Percentiles rank a stretch among this genome's conserved stretches.
These are phyloP conservation scores for Agrypnus murinus DNA, from an alignment of 2,888 invertebrate species.

Conservation along the genomic window DNA sequence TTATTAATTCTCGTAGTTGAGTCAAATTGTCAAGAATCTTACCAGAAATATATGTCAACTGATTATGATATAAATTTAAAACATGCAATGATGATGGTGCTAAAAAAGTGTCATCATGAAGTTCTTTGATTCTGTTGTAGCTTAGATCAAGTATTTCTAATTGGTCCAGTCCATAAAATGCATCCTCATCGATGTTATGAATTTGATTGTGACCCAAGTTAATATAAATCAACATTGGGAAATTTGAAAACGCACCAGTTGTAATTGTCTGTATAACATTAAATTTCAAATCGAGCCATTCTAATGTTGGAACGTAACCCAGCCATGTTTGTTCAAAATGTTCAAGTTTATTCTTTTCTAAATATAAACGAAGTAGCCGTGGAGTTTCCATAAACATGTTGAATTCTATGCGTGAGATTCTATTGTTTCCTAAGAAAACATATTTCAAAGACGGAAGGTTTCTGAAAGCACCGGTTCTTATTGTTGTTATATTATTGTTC, in stretches of 20 bases:
- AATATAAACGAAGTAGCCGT: conserved; percentile 12
- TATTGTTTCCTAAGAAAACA: conserved; percentile 23
- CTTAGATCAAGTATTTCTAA: conserved; percentile 42
- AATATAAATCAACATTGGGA: conserved; percentile 20
- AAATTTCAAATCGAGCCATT: conserved; percentile 23
- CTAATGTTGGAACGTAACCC: conserved; percentile 24
- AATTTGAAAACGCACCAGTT: conserved; percentile 23
- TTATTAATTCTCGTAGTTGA: conserved; percentile 19
- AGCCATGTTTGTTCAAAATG: conserved; percentile 38
- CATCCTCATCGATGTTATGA: conserved; percentile 9
- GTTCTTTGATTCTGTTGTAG: conserved; percentile 35
- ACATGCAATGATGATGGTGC: background rate
- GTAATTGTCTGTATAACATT: conserved; percentile 28
- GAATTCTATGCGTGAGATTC: conserved; percentile 26
- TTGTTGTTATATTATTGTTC: conserved; percentile 18
- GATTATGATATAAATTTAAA: conserved; percentile 38
- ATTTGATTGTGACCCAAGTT: conserved; percentile 33
- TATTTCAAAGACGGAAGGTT: conserved; percentile 25
- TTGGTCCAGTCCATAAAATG: conserved; percentile 25
- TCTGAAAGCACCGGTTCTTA: conserved; percentile 28
- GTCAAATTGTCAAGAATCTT: conserved; percentile 3
- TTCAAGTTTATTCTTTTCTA: conserved; percentile 18
- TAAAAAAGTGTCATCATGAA: conserved; percentile 28
- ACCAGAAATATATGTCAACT: conserved; percentile 30
- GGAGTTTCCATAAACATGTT: conserved; percentile 21